Evolutionary conservation across 2,888 invertebrate genomes (phyloP), one percentile per base, ranked within the genome.

Genomic region (Oscheius sp.): DNA sequence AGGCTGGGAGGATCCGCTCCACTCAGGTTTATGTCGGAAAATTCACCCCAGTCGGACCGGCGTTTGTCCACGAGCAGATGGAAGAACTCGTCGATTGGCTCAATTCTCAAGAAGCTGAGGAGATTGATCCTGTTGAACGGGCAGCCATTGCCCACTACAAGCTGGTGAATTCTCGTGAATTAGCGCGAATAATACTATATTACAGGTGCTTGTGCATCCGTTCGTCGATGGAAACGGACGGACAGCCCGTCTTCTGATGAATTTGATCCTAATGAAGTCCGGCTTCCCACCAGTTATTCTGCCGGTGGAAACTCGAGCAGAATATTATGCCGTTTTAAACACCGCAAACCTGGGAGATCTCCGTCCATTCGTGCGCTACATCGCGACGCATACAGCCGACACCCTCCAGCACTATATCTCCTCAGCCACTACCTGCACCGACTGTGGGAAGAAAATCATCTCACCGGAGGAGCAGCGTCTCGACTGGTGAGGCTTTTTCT

Each of bases 131-230:
- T 23, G 92, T 96, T 80, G 93, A 94, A 87, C 93, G 93, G 86
- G 96, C 96, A 61, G 96, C 97, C 0, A 89, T 96, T 65, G 96
- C 95, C 0, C 97, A 97, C 89, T 97, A 96, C 88, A 95, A 95
- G 88, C 88, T 97, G 50, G 97, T 79, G 27, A 34, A 70, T 27
- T 23, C 37, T 6, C 52, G 10, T 12, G 10, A 15, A 15, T 10
- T 34, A 1, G 1, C 25, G n/a, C 52, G 33, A 45, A n/a, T 33
- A 25, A 10, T 27, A 0, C 39, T 10, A 4, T n/a, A 17, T 69
- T 33, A n/a, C n/a, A 80, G 80, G 81, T 97, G 0, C 93, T 93
- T 86, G 95, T 97, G 79, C 97, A 97, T 89, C 97, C 97, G 0
- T 97, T 97, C 88, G 91, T 92, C 2, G 96, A 97, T 88, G 96